Percentiles rank a stretch among this genome's conserved stretches.
Conservation (phyloP, 2,888 invertebrate species). For the Acanthosoma haemorrhoidale region DNA sequence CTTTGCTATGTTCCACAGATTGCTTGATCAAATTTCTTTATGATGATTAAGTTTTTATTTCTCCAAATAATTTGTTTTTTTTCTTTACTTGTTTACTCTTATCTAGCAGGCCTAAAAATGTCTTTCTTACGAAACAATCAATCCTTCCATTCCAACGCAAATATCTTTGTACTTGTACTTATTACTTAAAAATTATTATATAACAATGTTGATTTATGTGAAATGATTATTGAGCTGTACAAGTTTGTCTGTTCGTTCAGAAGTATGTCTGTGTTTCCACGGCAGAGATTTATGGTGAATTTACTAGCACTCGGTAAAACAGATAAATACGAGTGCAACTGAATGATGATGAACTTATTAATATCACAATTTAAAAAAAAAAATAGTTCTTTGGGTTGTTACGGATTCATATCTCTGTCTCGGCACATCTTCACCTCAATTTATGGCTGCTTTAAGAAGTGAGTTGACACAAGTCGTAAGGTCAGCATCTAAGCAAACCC, state of each 20-base stretch:
- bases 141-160: not conserved
- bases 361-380: not conserved
- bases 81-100: not conserved
- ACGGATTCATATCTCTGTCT: constrained; percentile 65
- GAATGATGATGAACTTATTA: no score
- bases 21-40: constrained; percentile 41
- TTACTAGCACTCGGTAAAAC: constrained; percentile 5
- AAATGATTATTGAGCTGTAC: no score
- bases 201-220: no score
- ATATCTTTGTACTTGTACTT: not conserved
- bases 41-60: not conserved
- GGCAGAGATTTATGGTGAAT: not conserved
- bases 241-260: not conserved
- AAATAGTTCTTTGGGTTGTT: constrained; percentile 22
- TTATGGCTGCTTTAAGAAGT: constrained; percentile 90
- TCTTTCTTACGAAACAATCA: not conserved
- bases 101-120: not conserved
- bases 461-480: constrained; percentile 86
- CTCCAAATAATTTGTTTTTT: not conserved
- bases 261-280: not conserved
- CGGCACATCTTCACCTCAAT: constrained; percentile 62
- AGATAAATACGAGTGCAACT: constrained; percentile 4
- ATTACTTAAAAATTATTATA: no score
- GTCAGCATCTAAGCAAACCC: constrained; percentile 63
- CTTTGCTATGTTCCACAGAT: constrained; percentile 51